Evolutionary conservation across 1,140 invertebrate genomes (phyloP), one percentile per base, ranked within the genome.

Genomic region (Drosophila pectinifera): DNA sequence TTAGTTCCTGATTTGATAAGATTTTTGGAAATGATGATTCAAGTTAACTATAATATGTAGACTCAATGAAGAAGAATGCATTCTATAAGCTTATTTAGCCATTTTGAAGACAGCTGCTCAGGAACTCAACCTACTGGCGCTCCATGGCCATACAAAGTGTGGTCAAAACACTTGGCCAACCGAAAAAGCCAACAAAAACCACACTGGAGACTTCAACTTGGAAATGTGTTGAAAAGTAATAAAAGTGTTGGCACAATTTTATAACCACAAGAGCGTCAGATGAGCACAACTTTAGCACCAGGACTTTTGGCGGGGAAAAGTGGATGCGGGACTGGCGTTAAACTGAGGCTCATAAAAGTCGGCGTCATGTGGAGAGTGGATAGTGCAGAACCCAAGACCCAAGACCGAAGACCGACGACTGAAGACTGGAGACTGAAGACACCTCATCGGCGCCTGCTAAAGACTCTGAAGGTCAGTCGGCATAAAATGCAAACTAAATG

Each of bases 221-320:
- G 41, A 63, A 88, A 83, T 80, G 83, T 89, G 85, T 90, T 90
- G 85, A 90, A 90, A 90, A 90, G 81, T 85, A 73, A 90, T 90
- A 90, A 90, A 90, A 90, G 76, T 78, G 86, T 90, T 90, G 85
- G 86, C 85, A 90, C 85, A 85, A 76, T 90, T 90, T 83, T 89
- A 89, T 74, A 74, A 53, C 76, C 80, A 24, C 77, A 70, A 78
- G 31, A 86, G 68, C 53, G 20, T 56, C 67, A 22, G 64, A 45
- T 34, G 55, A 59, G 49, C 73, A 76, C 49, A 65, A 51, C 36
- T 10, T 58, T 65, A 57, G 73, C 41, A 34, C 26, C 26, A 64
- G 62, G 58, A 55, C 48, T 49, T 36, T 28, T 54, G 42, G 51
- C 18, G 24, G 26, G 16, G 31, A 18, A 24, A 49, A 42, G 28